Percentiles rank a stretch among this genome's conserved stretches.
phyloP scores from a whole-genome alignment of 2,113 vertebrate species.

The Oxyura jamaicensis region DNA sequence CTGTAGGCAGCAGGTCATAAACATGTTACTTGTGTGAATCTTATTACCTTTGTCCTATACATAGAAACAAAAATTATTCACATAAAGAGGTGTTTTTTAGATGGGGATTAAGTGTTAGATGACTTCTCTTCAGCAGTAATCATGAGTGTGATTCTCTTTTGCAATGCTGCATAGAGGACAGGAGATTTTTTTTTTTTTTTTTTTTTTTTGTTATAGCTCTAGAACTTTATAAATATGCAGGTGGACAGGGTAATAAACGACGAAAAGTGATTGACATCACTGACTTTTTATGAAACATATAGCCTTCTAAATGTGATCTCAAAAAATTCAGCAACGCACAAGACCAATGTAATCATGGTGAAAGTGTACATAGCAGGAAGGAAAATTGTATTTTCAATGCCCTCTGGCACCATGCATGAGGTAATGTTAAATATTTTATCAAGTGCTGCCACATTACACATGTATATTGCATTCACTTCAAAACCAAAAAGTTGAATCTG shows the following conservation, averaged over 20 bases:
- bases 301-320: constrained; percentile 85
- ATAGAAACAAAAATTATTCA: background rate
- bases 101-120: background rate
- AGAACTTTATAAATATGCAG: background rate
- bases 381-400: constrained; percentile 93
- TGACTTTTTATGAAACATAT: constrained; percentile 80
- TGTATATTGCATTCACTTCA: constrained; percentile 80
- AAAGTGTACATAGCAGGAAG: constrained; percentile 91
- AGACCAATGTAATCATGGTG: constrained; percentile 85
- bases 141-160: background rate
- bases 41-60: background rate
- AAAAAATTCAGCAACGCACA: constrained; percentile 86
- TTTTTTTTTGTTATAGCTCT: constrained; percentile 30
- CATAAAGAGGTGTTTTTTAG: background rate
- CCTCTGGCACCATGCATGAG: constrained; percentile 87
- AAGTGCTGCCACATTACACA: constrained; percentile 81
- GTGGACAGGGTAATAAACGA: background rate
- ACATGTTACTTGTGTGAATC: background rate
- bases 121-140: background rate
- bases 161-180: constrained; percentile 19
- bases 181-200: constrained; percentile 1
- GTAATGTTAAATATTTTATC: constrained; percentile 81
- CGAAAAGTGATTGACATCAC: constrained; percentile 43
- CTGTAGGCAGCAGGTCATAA: background rate
- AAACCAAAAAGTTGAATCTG: constrained; percentile 90